Evolutionary conservation across 2,797 vertebrate genomes (phyloP).

Genomic region (Smutsia temminckii): DNA sequence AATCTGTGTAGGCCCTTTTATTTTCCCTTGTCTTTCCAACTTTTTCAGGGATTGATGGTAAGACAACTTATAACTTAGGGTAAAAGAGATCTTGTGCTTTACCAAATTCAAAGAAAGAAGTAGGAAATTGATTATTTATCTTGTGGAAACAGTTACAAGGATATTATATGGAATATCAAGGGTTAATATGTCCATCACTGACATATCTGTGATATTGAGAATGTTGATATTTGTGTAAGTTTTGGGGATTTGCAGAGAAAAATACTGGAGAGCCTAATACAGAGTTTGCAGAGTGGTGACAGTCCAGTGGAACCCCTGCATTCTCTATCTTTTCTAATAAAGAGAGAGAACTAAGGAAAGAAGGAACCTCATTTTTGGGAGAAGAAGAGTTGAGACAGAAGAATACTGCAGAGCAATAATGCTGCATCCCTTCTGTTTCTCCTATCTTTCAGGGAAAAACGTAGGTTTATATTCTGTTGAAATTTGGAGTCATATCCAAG

Average conservation of each 20-base stretch:
- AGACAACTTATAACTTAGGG: neutral
- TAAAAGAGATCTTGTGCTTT: neutral
- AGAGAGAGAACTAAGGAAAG: neutral
- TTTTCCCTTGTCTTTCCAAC: neutral
- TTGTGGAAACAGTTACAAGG: neutral
- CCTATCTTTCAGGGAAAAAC: neutral
- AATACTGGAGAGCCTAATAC: neutral
- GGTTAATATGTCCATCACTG: neutral
- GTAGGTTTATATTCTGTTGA: neutral
- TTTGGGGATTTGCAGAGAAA: neutral
- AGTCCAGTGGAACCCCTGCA: neutral
- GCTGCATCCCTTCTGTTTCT: neutral
- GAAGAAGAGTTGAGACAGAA: neutral
- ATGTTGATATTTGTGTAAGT: neutral
- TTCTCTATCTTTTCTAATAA: neutral
- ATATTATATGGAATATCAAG: neutral
- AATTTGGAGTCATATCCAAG: neutral
- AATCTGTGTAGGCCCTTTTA: neutral
- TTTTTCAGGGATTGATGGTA: neutral
- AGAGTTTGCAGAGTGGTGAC: neutral
- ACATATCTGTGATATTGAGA: neutral
- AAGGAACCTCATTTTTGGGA: neutral
- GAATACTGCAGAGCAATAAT: neutral
- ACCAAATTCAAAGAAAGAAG: neutral
- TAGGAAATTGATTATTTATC: neutral